Percentiles rank a stretch among this genome's conserved stretches.
phyloP scores from a whole-genome alignment of 2,797 vertebrate genomes.

The Hydrocynus forskahlii region DNA sequence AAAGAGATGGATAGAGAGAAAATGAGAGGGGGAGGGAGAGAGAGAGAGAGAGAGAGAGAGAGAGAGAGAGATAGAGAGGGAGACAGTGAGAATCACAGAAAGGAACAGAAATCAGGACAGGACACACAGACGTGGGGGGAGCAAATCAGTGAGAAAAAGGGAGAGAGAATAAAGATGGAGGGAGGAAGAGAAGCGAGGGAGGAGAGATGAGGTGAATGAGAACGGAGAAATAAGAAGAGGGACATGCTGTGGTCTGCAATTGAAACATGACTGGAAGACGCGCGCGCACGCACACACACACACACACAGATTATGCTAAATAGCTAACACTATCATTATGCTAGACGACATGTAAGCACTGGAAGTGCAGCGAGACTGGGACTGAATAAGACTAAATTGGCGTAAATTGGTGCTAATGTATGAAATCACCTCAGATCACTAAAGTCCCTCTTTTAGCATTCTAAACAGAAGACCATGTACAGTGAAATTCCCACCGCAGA shows the following conservation, averaged over 20 bases:
- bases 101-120: too few relatives aligned
- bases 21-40: too few relatives aligned
- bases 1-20: too few relatives aligned
- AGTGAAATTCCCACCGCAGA: neutral
- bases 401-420: neutral
- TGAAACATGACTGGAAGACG: neutral
- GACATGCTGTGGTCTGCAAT: conserved; percentile 8
- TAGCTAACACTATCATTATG: neutral
- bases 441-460: neutral
- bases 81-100: neutral
- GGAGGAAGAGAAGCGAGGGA: neutral
- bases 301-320: neutral
- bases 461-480: neutral
- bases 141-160: neutral
- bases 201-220: neutral
- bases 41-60: too few relatives aligned
- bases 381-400: neutral
- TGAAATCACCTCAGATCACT: neutral
- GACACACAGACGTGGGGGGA: too few relatives aligned
- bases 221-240: neutral
- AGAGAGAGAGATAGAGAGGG: neutral
- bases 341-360: neutral
- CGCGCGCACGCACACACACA: conserved; percentile 13
- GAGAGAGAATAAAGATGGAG: neutral
- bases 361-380: conserved; percentile 6